These are phyloP conservation scores for Potamarius usumacintae DNA, from an alignment of 2,113 vertebrate species.

Conservation along the genomic window DNA sequence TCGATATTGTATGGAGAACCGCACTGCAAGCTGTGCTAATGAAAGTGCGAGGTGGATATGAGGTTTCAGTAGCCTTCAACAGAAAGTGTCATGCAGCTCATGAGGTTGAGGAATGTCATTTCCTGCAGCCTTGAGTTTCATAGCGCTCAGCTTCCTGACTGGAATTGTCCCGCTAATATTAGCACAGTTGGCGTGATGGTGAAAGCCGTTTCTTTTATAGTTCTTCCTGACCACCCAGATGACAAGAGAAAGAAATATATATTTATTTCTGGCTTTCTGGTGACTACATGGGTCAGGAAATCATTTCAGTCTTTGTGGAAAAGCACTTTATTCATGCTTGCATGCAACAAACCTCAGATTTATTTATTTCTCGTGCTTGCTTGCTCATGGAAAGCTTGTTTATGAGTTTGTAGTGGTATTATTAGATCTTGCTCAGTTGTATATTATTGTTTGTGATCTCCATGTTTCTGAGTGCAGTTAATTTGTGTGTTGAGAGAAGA, in stretches of 20 bases:
- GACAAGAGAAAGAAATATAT: conserved; percentile 26
- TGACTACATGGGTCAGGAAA: not conserved
- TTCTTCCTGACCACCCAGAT: conserved; percentile 45
- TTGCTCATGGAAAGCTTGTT: not conserved
- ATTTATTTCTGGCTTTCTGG: conserved; percentile 20
- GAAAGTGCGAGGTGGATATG: conserved; percentile 2
- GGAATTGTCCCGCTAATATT: conserved; percentile 52
- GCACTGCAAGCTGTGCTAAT: not conserved
- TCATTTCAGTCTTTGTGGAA: not conserved
- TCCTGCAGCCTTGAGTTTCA: conserved; percentile 57
- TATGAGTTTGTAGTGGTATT: not conserved
- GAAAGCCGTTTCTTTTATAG: conserved; percentile 21
- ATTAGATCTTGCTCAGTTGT: conserved; percentile 10
- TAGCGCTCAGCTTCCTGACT: conserved; percentile 53
- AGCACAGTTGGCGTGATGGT: conserved; percentile 36
- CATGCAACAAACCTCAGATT: not conserved
- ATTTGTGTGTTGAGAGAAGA: not conserved
- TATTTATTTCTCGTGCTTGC: not conserved
- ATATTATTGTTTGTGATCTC: not conserved
- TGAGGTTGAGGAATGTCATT: conserved; percentile 42
- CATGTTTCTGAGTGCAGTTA: not conserved
- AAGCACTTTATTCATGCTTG: not conserved
- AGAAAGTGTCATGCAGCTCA: conserved; percentile 1
- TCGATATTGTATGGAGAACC: not conserved
- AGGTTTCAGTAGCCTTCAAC: not conserved